phyloP scores from a whole-genome alignment of 2,113 vertebrate species.

The Erinaceus europaeus region DNA sequence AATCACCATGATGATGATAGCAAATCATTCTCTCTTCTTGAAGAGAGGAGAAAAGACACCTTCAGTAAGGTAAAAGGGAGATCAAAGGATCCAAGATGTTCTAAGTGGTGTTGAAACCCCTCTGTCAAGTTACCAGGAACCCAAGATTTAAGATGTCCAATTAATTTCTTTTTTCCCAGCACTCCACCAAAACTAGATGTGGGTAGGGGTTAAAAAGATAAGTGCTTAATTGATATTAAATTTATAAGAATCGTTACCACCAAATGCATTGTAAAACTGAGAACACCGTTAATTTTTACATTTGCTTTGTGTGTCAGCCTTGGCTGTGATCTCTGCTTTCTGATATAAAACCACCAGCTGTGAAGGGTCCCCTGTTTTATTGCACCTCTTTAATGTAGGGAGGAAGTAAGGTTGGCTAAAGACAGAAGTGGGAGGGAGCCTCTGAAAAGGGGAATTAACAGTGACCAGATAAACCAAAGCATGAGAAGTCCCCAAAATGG shows the following conservation, averaged over 20 bases:
- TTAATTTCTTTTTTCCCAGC: conserved; percentile 86
- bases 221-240: conserved; percentile 91
- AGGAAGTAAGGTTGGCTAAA: neutral
- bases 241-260: conserved; percentile 87
- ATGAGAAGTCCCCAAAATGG: neutral
- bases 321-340: conserved; percentile 85
- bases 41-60: neutral
- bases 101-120: conserved; percentile 82
- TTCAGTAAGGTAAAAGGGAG: conserved; percentile 82
- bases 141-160: conserved; percentile 86
- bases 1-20: conserved; percentile 56
- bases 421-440: neutral
- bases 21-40: conserved; percentile 67
- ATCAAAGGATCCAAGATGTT: conserved; percentile 70
- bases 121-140: conserved; percentile 81
- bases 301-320: conserved; percentile 83
- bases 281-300: conserved; percentile 88
- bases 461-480: neutral
- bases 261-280: conserved; percentile 87
- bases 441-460: neutral
- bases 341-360: conserved; percentile 79
- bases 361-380: conserved; percentile 77
- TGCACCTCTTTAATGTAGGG: conserved; percentile 67
- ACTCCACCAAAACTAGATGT: conserved; percentile 86
- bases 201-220: conserved; percentile 86